phyloP scores from a whole-genome alignment of 2,113 vertebrate genomes.

The Pipa parva region DNA sequence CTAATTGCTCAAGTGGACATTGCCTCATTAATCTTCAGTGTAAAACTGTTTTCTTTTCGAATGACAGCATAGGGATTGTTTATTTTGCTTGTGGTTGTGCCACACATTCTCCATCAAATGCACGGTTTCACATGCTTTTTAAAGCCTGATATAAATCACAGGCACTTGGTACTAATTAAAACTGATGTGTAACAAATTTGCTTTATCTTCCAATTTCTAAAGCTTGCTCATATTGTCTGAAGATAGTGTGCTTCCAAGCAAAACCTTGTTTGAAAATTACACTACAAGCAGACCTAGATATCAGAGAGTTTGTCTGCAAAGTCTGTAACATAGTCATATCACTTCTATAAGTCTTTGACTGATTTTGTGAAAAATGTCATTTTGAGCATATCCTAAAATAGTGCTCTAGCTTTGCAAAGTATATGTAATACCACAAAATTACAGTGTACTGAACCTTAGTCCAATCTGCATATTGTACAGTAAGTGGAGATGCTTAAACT shows the following conservation, averaged over 20 bases:
- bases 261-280: no score
- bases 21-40: conserved; percentile 11
- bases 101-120: conserved; percentile 10
- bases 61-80: conserved; percentile 15
- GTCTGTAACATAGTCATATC: no score
- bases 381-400: no score
- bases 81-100: conserved; percentile 28
- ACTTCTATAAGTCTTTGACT: no score
- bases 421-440: no score
- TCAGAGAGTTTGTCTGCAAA: background rate
- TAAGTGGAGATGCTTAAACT: no score
- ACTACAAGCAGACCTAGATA: background rate
- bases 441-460: no score
- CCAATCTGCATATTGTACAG: no score
- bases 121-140: conserved; percentile 19
- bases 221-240: background rate
- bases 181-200: background rate
- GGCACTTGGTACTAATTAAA: conserved; percentile 13
- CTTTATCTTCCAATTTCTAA: background rate
- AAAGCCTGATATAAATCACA: conserved; percentile 17
- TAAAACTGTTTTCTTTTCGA: conserved; percentile 30
- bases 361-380: no score
- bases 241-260: background rate
- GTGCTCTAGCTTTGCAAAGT: no score
- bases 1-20: conserved; percentile 8